Conservation (phyloP, 2,888 invertebrate genomes). For the Abrostola triplasia region DNA sequence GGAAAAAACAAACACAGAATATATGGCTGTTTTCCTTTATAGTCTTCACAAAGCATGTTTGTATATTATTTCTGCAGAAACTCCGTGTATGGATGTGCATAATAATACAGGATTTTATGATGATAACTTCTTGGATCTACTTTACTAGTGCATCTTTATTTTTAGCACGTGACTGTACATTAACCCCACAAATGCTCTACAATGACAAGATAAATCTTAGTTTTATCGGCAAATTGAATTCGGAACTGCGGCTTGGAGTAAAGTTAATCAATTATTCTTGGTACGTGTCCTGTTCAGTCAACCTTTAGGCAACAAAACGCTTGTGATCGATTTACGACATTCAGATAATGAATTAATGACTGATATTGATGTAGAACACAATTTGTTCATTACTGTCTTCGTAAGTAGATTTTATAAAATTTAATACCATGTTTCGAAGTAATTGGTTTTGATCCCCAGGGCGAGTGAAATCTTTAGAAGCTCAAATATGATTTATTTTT, state of each 20-base stretch:
- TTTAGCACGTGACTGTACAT: not conserved
- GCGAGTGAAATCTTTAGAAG: too few relatives aligned
- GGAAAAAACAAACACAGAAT: too few relatives aligned
- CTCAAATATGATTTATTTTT: too few relatives aligned
- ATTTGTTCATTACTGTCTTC: not conserved
- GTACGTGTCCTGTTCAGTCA: constrained; percentile 11
- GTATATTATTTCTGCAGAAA: too few relatives aligned
- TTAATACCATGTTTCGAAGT: too few relatives aligned
- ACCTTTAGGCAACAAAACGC: constrained; percentile 16
- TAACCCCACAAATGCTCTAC: not conserved
- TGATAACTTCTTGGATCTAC: not conserved
- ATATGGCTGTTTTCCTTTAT: too few relatives aligned
- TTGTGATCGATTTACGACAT: constrained; percentile 17
- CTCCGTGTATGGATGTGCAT: too few relatives aligned
- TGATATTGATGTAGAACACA: not conserved
- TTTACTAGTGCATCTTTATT: not conserved
- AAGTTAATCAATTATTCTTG: constrained; percentile 31
- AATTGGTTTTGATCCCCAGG: too few relatives aligned
- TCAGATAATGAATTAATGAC: not conserved
- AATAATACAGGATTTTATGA: not conserved
- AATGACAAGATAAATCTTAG: constrained; percentile 8
- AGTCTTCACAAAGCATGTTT: too few relatives aligned
- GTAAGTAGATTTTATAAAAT: too few relatives aligned
- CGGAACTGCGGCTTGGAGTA: constrained; percentile 7
- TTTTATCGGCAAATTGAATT: constrained; percentile 15